phyloP scores from a whole-genome alignment of 2,797 vertebrate genomes.

The Cygnus olor region DNA sequence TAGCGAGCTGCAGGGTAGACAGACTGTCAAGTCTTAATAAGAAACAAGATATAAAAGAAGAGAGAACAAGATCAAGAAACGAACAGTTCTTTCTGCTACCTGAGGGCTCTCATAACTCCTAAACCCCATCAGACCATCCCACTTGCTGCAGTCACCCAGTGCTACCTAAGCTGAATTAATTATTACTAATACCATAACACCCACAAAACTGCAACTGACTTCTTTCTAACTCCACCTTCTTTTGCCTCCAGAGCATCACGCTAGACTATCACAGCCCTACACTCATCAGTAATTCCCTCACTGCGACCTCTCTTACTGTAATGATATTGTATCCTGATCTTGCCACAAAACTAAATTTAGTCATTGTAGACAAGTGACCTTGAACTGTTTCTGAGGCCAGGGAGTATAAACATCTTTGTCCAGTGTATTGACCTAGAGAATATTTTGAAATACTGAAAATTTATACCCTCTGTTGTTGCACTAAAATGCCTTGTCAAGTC shows the following conservation, averaged over 20 bases:
- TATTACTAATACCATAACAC: neutral
- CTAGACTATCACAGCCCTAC: neutral
- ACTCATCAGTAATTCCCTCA: neutral
- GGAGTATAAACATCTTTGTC: neutral
- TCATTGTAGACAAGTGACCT: neutral
- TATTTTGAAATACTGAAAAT: neutral
- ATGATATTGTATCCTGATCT: neutral
- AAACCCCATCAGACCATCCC: neutral
- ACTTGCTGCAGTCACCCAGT: neutral
- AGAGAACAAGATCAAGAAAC: neutral
- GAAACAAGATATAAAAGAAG: neutral
- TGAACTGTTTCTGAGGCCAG: neutral
- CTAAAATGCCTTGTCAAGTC: neutral
- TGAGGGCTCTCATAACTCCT: neutral
- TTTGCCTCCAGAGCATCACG: neutral
- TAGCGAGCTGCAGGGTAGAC: rapidly evolving
- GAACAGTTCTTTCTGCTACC: no score
- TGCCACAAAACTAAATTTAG: neutral
- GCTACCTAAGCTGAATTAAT: neutral
- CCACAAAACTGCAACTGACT: neutral
- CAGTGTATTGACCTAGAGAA: rapidly evolving
- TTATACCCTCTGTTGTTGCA: rapidly evolving
- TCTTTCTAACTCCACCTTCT: neutral
- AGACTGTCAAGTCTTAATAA: neutral
- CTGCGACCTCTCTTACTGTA: neutral